Percentiles rank a stretch among this genome's conserved stretches.
Conservation (phyloP, 2,113 vertebrate genomes). For the Neofelis nebulosa region DNA sequence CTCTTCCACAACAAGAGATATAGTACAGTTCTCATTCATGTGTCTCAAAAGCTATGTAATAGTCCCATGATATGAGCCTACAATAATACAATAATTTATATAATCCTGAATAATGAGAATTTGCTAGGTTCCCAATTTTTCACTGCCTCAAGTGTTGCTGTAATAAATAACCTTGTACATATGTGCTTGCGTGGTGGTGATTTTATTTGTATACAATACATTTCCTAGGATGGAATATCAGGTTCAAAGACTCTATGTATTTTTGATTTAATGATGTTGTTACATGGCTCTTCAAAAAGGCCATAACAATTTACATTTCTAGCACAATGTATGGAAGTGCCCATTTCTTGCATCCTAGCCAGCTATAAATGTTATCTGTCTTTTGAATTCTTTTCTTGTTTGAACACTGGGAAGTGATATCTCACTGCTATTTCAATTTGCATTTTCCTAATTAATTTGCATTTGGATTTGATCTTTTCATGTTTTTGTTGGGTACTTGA, state of each 20-base stretch:
- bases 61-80: neutral
- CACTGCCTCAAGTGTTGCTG: neutral
- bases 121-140: neutral
- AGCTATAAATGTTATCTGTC: neutral
- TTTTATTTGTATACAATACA: neutral
- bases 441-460: neutral
- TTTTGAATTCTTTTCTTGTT: neutral
- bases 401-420: neutral
- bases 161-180: neutral
- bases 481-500: neutral
- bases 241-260: neutral
- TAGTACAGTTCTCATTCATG: neutral
- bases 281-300: neutral
- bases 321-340: neutral
- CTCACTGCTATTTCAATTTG: neutral
- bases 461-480: neutral
- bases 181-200: neutral
- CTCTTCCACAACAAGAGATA: neutral
- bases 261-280: slow-evolving; percentile 9
- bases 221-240: neutral
- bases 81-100: neutral
- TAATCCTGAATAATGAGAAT: neutral
- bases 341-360: neutral
- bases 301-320: neutral
- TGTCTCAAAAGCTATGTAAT: neutral